Conservation (phyloP, 2,113 vertebrate species). For the Rhipidura dahli region DNA sequence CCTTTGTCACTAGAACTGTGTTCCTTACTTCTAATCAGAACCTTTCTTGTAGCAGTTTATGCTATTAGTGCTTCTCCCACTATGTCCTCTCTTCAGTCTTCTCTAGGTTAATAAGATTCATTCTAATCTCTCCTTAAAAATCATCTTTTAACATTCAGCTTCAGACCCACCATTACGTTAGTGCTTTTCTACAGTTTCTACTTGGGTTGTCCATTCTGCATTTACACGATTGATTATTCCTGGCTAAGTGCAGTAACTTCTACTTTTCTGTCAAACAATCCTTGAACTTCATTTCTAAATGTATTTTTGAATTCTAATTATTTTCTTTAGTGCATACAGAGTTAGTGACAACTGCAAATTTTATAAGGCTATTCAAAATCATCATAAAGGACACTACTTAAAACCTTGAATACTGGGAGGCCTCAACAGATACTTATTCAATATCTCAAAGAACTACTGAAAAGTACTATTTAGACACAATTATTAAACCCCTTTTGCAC, state of each 20-base stretch:
- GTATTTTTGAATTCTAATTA: neutral
- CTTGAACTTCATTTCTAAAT: neutral
- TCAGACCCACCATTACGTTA: neutral
- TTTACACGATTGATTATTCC: neutral
- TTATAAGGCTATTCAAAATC: neutral
- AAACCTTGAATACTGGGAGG: neutral
- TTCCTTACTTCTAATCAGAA: conserved; percentile 4
- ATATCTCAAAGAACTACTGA: neutral
- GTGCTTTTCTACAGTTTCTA: neutral
- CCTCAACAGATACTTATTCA: neutral
- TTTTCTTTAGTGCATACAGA: neutral
- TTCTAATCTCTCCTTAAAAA: neutral
- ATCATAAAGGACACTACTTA: neutral
- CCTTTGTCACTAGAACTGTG: neutral
- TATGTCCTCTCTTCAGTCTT: neutral
- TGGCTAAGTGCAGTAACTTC: neutral
- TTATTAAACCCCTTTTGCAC: neutral
- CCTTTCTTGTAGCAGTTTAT: neutral
- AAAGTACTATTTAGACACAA: neutral
- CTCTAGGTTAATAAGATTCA: neutral
- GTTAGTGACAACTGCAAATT: neutral
- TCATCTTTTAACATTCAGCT: neutral
- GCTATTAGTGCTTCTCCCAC: neutral
- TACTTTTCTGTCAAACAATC: neutral
- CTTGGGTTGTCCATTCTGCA: neutral